Conservation (phyloP, 2,113 vertebrate species). For the Callorhinus ursinus region DNA sequence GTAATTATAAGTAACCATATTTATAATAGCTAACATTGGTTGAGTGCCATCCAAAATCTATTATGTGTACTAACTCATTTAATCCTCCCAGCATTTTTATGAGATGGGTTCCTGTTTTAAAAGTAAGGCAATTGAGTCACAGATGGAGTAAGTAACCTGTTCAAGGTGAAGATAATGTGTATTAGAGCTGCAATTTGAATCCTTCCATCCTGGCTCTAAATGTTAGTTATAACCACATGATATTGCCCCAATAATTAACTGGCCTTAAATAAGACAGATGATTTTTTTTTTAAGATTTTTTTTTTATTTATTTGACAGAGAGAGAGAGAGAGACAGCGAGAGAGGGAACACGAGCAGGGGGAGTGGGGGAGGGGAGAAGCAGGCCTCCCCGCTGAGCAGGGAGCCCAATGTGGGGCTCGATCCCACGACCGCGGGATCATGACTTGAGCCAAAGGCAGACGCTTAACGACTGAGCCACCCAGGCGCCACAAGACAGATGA, state of each 20-base stretch:
- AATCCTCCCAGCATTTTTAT: not conserved
- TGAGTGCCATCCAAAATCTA: not conserved
- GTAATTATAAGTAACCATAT: not conserved
- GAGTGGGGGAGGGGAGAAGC: too few relatives aligned
- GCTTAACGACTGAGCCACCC: too few relatives aligned
- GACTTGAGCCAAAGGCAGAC: too few relatives aligned
- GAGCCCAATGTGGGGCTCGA: too few relatives aligned
- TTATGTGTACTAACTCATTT: not conserved
- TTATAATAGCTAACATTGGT: not conserved
- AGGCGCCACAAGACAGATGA: too few relatives aligned
- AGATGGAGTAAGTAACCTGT: not conserved
- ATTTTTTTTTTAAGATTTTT: not conserved
- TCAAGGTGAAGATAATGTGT: not conserved
- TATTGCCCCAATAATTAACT: not conserved
- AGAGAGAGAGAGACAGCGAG: too few relatives aligned
- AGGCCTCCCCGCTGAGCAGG: too few relatives aligned
- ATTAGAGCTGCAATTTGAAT: not conserved
- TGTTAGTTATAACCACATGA: not conserved
- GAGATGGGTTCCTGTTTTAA: not conserved
- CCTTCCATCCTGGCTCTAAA: not conserved
- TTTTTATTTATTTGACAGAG: too few relatives aligned
- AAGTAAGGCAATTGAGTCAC: not conserved
- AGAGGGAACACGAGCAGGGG: too few relatives aligned
- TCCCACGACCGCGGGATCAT: too few relatives aligned
- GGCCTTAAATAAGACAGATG: not conserved